phyloP scores from a whole-genome alignment of 2,888 invertebrate species.

The Ceratothoa steindachneri region DNA sequence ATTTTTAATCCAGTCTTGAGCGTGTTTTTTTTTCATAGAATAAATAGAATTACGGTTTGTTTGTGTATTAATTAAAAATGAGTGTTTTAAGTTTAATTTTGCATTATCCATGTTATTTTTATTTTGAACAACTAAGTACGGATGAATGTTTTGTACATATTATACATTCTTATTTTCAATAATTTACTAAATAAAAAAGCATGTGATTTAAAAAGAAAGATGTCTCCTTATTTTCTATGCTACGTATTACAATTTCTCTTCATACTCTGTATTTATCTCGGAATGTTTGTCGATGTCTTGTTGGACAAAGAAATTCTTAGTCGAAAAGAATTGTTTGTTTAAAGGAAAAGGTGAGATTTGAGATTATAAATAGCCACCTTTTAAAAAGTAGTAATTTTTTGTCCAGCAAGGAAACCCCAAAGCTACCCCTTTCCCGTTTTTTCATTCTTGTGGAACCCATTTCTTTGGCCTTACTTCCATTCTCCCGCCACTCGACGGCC shows the following conservation, averaged over 20 bases:
- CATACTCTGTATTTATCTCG: background rate
- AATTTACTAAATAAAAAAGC: too few relatives aligned
- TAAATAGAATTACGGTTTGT: too few relatives aligned
- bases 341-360: too few relatives aligned
- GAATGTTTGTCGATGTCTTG: background rate
- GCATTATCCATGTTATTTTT: background rate
- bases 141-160: background rate
- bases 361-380: too few relatives aligned
- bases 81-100: background rate
- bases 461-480: conserved; percentile 10
- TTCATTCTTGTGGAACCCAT: background rate
- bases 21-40: too few relatives aligned
- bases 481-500: conserved; percentile 3
- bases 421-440: background rate
- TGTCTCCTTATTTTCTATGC: background rate
- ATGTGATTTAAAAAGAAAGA: too few relatives aligned
- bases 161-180: background rate
- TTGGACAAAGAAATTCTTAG: too few relatives aligned
- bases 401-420: background rate
- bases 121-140: too few relatives aligned
- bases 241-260: background rate
- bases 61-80: too few relatives aligned
- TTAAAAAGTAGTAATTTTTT: background rate
- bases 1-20: too few relatives aligned
- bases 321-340: too few relatives aligned